A percentile compares a stretch with the other conserved stretches of the same genome.
These are phyloP conservation scores for Hemaris fuciformis DNA, from an alignment of 2,888 invertebrate species.

Conservation along the genomic window DNA sequence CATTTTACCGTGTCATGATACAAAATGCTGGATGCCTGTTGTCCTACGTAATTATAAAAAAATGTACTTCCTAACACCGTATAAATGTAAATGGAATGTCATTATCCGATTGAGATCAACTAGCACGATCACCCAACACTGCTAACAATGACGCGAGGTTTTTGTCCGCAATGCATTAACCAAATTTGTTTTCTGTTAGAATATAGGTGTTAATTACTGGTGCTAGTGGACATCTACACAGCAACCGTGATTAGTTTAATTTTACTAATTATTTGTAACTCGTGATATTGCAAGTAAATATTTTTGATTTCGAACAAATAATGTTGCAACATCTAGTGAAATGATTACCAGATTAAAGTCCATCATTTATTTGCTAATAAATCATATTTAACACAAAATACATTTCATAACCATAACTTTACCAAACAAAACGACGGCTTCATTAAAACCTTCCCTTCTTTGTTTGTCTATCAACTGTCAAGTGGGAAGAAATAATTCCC, in stretches of 20 bases:
- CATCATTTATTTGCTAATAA: neutral
- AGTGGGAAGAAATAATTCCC: neutral
- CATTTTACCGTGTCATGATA: no score
- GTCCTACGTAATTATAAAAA: no score
- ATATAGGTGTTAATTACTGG: neutral
- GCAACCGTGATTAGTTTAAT: neutral
- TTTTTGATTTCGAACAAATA: no score
- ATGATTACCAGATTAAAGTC: no score
- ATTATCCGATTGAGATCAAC: conserved; percentile 1
- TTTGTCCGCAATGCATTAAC: neutral
- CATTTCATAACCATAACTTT: no score
- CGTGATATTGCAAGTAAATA: neutral
- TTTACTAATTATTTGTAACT: neutral
- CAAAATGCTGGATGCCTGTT: no score
- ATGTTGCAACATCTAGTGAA: no score
- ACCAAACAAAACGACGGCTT: no score
- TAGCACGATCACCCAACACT: neutral
- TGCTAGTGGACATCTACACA: neutral
- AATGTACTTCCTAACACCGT: neutral
- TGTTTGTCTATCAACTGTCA: neutral
- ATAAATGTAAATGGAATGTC: neutral
- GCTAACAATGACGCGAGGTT: neutral
- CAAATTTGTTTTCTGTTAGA: neutral
- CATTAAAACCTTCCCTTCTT: neutral
- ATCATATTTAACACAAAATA: neutral